A percentile compares a stretch with the other conserved stretches of the same genome.
Conservation (phyloP, 1,140 invertebrate species). For the Drosophila seguyi region DNA sequence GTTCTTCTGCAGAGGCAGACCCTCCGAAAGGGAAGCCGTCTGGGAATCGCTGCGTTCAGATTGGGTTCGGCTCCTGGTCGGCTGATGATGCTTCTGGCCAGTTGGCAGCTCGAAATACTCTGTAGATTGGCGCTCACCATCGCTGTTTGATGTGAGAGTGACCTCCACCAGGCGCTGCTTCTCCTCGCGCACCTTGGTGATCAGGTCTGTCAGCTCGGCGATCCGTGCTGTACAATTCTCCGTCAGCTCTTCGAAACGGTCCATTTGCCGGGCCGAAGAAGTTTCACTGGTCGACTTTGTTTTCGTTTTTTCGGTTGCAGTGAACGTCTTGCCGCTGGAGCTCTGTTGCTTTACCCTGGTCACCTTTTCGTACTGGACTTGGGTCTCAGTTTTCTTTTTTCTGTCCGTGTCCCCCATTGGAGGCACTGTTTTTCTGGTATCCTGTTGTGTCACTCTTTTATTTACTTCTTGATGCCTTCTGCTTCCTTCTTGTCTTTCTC, state of each 20-base stretch:
- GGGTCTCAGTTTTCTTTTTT: not conserved
- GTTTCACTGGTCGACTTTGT: constrained; percentile 5
- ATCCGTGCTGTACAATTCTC: constrained; percentile 81
- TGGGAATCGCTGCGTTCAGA: constrained; percentile 68
- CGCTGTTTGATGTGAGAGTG: constrained; percentile 78
- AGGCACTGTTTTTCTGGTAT: not conserved
- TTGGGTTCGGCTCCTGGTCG: constrained; percentile 26
- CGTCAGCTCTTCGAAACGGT: constrained; percentile 68
- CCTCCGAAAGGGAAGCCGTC: constrained; percentile 54
- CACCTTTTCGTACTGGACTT: constrained; percentile 1
- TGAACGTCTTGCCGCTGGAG: not conserved
- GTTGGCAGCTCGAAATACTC: constrained; percentile 77
- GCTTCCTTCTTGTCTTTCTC: not conserved
- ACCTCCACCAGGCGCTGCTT: constrained; percentile 80
- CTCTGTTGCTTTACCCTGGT: not conserved
- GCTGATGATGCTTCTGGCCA: constrained; percentile 3
- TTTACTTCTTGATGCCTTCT: not conserved
- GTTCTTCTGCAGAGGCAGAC: constrained; percentile 66
- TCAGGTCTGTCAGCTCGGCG: constrained; percentile 73
- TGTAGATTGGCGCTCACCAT: constrained; percentile 71
- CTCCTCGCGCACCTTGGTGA: constrained; percentile 78
- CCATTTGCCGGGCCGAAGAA: constrained; percentile 27
- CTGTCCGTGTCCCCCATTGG: not conserved
- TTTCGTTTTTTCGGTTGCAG: not conserved
- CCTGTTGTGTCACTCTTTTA: not conserved